Conservation (phyloP, 2,113 vertebrate genomes). For the Siniperca chuatsi region DNA sequence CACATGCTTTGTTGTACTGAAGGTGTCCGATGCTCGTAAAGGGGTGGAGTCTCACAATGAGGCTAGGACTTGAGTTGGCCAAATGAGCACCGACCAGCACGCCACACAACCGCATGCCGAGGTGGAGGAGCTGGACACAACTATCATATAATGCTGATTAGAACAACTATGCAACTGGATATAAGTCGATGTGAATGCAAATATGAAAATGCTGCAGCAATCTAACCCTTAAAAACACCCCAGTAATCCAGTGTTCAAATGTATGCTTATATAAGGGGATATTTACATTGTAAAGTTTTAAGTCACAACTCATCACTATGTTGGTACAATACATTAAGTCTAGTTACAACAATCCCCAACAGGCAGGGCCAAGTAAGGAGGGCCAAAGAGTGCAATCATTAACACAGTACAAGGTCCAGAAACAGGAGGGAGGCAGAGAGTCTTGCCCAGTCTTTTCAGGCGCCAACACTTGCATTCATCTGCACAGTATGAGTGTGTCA, state of each 20-base stretch:
- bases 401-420: conserved; percentile 51
- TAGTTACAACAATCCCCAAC: not conserved
- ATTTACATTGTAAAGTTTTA: not conserved
- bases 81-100: conserved; percentile 9
- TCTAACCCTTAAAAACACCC: not conserved
- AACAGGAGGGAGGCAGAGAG: conserved; percentile 22
- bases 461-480: conserved; percentile 23
- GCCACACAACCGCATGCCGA: conserved; percentile 4
- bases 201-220: not conserved
- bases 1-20: conserved; percentile 82
- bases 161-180: not conserved
- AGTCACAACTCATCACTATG: not conserved
- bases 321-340: not conserved
- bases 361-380: not conserved
- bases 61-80: conserved; percentile 43
- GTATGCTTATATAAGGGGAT: too few relatives aligned
- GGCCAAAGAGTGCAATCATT: conserved; percentile 45
- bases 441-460: conserved; percentile 5
- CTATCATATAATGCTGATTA: conserved; percentile 6
- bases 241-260: not conserved
- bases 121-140: conserved; percentile 26
- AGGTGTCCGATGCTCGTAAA: conserved; percentile 82
- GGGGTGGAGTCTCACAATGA: conserved; percentile 72
- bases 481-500: conserved; percentile 24
- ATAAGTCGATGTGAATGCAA: not conserved